These are phyloP conservation scores for Enoplolaimus lenunculus DNA, from an alignment of 2,888 invertebrate genomes.

Conservation along the genomic window DNA sequence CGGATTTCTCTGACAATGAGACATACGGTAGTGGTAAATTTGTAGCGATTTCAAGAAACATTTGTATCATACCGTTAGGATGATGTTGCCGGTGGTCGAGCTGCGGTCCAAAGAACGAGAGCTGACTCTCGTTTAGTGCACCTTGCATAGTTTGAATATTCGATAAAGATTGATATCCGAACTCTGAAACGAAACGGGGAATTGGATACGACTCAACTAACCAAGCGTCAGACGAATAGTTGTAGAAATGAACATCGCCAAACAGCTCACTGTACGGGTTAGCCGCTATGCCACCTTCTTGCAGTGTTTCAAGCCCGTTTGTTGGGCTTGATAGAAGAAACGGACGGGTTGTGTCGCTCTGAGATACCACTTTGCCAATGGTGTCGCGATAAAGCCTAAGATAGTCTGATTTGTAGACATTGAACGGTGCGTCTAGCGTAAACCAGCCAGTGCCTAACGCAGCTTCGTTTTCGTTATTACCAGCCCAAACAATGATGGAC, in stretches of 20 bases:
- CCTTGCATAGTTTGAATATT: slow-evolving; percentile 53
- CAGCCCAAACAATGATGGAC: slow-evolving; percentile 75
- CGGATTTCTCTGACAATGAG: background rate
- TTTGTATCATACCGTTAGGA: slow-evolving; percentile 52
- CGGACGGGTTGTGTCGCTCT: slow-evolving; percentile 33
- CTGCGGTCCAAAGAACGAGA: background rate
- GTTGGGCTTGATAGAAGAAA: slow-evolving; percentile 79
- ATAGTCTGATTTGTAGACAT: slow-evolving; percentile 59
- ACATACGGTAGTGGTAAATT: slow-evolving; percentile 27
- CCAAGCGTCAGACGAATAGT: slow-evolving; percentile 64
- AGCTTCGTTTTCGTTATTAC: slow-evolving; percentile 85
- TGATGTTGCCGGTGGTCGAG: slow-evolving; percentile 67
- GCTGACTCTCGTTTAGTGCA: background rate
- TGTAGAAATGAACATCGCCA: slow-evolving; percentile 79
- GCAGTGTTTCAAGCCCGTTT: slow-evolving; percentile 54
- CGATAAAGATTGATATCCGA: slow-evolving; percentile 81
- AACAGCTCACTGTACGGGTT: slow-evolving; percentile 63
- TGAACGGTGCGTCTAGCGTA: slow-evolving; percentile 39
- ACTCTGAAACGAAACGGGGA: slow-evolving; percentile 83
- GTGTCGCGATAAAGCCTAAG: slow-evolving; percentile 64
- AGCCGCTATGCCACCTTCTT: slow-evolving; percentile 60
- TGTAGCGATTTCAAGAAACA: slow-evolving; percentile 30
- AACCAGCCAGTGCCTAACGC: slow-evolving; percentile 17
- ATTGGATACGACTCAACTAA: slow-evolving; percentile 58
- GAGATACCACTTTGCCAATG: slow-evolving; percentile 42